Evolutionary conservation across 2,797 vertebrate genomes (phyloP), one percentile per base, ranked within the genome.

Genomic region (Periparus ater): DNA sequence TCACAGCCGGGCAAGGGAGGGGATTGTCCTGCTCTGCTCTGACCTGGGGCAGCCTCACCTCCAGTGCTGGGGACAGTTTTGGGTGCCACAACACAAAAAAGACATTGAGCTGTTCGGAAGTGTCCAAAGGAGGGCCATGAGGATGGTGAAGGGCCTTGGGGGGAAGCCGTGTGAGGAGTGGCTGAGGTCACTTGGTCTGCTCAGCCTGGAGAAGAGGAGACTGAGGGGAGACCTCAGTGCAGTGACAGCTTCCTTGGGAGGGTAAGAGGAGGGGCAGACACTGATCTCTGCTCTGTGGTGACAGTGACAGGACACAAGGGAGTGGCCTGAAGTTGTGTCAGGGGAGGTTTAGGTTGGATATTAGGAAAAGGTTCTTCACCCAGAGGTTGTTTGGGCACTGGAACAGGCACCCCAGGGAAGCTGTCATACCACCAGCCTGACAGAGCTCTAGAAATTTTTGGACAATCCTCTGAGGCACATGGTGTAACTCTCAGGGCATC

Each of bases 281-380:
- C 30, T 48, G 51, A 26, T 30, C 44, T 54, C 0, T 50, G 0
- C 22, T 44, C 3, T 44, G 0, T 8, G 6, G 15, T 44, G 62
- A 18, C 34, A 30, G 26, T 12, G 36, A 32, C 18, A 38, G 27
- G 7, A 51, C 7, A 0, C 0, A 0, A 32, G 10, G 22, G 22
- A 44, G 0, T 12, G 44, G 36, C 26, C 32, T 60, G 62, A 45
- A 60, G 11, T 2, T 67, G 6, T 2, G 1, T 36, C 27, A 27
- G 19, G 3, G 17, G 10, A n/a, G 18, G 8, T 60, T 58, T 45
- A 38, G 16, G 1, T 20, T 60, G 12, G 13, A 13, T 68, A 17
- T 38, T 8, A 51, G 22, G 9, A 38, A 22, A 51, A 38, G 5
- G 3, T 51, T 85, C 13, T 51, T 32, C 15, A 27, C 5, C 7